These are phyloP conservation scores for Chloebia gouldiae DNA, from an alignment of 2,113 vertebrate genomes.

Conservation along the genomic window DNA sequence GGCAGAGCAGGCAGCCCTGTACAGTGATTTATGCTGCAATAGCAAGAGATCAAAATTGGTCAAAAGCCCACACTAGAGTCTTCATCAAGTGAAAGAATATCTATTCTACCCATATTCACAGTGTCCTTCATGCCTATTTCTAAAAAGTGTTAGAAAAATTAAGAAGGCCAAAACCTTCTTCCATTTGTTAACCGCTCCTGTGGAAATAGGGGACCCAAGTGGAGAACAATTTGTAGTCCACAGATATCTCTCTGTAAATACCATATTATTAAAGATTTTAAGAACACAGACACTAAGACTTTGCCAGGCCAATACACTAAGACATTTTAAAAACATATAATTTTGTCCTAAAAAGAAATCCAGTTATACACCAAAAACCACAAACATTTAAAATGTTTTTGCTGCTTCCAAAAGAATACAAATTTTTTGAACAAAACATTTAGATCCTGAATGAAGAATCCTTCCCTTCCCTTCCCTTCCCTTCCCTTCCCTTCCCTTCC, in stretches of 20 bases:
- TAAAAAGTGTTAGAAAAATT: neutral
- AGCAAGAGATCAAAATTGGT: too few relatives aligned
- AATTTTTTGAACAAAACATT: neutral
- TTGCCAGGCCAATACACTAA: neutral
- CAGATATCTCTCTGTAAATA: neutral
- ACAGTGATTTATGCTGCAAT: too few relatives aligned
- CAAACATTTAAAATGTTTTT: neutral
- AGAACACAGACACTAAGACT: neutral
- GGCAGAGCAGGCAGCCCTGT: too few relatives aligned
- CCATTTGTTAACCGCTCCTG: neutral
- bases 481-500: too few relatives aligned
- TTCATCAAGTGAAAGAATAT: too few relatives aligned
- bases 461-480: too few relatives aligned
- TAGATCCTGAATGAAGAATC: too few relatives aligned
- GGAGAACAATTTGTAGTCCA: neutral
- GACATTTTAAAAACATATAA: neutral
- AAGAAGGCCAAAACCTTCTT: neutral
- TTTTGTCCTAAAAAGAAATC: conserved; percentile 20
- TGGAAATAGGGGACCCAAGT: neutral
- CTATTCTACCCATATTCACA: neutral
- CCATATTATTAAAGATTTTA: neutral
- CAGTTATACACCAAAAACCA: neutral
- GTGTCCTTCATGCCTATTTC: neutral
- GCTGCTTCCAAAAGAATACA: neutral
- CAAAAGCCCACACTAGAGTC: too few relatives aligned